Conservation (phyloP, 1,140 invertebrate genomes). For the Procambarus clarkii region DNA sequence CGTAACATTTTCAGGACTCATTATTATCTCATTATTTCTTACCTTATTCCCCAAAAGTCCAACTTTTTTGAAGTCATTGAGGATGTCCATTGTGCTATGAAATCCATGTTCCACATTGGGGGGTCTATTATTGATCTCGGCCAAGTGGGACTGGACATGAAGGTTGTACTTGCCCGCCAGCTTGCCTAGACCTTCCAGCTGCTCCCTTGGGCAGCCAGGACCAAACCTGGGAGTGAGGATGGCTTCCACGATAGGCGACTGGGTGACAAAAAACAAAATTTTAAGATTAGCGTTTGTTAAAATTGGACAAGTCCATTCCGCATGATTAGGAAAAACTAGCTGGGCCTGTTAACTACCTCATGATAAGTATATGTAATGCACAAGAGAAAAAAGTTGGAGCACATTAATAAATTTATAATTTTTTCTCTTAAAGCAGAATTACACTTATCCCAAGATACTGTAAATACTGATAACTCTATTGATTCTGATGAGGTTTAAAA, state of each 20-base stretch:
- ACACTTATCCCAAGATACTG: too few species aligned
- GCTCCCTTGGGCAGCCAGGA: slow-evolving; percentile 84
- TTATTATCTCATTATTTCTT: slow-evolving; percentile 58
- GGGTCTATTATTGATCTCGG: slow-evolving; percentile 84
- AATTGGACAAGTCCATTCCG: too few species aligned
- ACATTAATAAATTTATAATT: too few species aligned
- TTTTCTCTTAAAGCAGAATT: too few species aligned
- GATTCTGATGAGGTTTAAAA: too few species aligned
- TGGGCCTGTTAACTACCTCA: too few species aligned
- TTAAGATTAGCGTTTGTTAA: too few species aligned
- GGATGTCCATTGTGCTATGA: slow-evolving; percentile 83
- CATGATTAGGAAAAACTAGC: too few species aligned
- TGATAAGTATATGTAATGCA: too few species aligned
- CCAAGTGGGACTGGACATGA: slow-evolving; percentile 89
- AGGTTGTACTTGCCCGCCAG: slow-evolving; percentile 83
- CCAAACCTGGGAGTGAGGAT: slow-evolving; percentile 93
- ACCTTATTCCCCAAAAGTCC: slow-evolving; percentile 86
- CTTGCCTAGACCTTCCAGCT: slow-evolving; percentile 82
- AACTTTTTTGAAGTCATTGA: slow-evolving; percentile 74
- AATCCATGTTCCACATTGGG: slow-evolving; percentile 76
- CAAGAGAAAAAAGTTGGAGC: too few species aligned
- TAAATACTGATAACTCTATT: too few species aligned
- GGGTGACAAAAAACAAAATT: slow-evolving; percentile 71
- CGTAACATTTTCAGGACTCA: too few species aligned
- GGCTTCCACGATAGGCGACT: slow-evolving; percentile 85